phyloP scores from a whole-genome alignment of 1,140 invertebrate genomes.

The Lutraria rhynchaena region DNA sequence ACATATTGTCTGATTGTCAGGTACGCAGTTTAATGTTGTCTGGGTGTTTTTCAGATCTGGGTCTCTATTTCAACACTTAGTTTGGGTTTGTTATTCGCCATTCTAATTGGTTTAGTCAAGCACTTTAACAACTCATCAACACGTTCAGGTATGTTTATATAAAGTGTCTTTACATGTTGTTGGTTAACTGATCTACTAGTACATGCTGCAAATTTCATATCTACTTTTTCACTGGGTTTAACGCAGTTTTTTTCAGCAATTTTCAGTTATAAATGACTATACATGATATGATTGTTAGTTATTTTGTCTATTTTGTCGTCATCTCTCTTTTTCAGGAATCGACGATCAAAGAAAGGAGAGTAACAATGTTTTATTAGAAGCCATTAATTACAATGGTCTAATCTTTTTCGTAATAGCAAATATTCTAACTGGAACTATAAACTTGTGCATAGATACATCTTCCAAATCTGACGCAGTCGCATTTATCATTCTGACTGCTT shows the following conservation, averaged over 20 bases:
- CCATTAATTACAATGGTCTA: constrained; percentile 83
- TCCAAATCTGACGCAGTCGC: constrained; percentile 21
- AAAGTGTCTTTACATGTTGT: too few relatives aligned
- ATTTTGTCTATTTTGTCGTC: background rate
- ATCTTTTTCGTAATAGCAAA: constrained; percentile 90
- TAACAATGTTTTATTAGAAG: constrained; percentile 52
- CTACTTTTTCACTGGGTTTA: background rate
- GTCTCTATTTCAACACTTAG: too few relatives aligned
- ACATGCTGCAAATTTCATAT: background rate
- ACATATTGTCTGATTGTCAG: too few relatives aligned
- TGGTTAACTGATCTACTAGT: too few relatives aligned
- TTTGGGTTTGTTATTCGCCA: too few relatives aligned
- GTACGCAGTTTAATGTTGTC: too few relatives aligned
- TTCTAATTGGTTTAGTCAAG: too few relatives aligned
- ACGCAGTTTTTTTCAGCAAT: background rate
- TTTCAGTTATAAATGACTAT: background rate
- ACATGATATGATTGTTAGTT: background rate
- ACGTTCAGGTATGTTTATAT: too few relatives aligned
- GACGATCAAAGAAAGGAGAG: background rate
- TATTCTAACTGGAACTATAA: constrained; percentile 90
- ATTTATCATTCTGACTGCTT: constrained; percentile 36
- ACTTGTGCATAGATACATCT: constrained; percentile 84
- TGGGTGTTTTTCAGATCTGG: too few relatives aligned
- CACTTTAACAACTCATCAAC: too few relatives aligned
- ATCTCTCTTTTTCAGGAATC: background rate